These are phyloP conservation scores for Vannuccia rotundouncinata DNA, from an alignment of 2,888 invertebrate species.

Conservation along the genomic window DNA sequence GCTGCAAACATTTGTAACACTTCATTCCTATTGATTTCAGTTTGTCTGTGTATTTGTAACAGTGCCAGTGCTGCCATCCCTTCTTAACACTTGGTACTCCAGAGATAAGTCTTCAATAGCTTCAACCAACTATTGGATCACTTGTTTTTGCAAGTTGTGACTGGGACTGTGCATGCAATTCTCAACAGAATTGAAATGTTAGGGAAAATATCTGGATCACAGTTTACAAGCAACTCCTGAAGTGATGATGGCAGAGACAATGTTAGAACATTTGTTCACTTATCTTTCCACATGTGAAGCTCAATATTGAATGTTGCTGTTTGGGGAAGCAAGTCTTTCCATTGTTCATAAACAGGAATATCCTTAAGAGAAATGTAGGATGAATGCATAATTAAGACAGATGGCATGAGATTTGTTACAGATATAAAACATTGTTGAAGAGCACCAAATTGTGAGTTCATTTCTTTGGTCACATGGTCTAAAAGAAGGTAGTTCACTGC, in stretches of 20 bases:
- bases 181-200: not conserved
- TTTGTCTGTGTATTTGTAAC: not conserved
- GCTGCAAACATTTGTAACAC: not conserved
- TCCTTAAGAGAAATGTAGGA: not conserved
- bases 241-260: not conserved
- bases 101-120: not conserved
- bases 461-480: not conserved
- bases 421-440: not conserved
- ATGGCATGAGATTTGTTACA: not conserved
- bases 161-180: not conserved
- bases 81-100: not conserved
- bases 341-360: not conserved
- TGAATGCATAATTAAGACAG: not conserved
- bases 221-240: not conserved
- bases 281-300: not conserved
- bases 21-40: not conserved
- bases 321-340: not conserved
- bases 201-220: not conserved
- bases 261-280: not conserved
- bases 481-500: not conserved
- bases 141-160: not conserved
- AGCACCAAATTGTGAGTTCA: not conserved
- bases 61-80: not conserved
- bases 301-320: not conserved
- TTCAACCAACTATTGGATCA: not conserved